phyloP scores from a whole-genome alignment of 1,140 invertebrate species.

The Neuroterus valhalla region DNA sequence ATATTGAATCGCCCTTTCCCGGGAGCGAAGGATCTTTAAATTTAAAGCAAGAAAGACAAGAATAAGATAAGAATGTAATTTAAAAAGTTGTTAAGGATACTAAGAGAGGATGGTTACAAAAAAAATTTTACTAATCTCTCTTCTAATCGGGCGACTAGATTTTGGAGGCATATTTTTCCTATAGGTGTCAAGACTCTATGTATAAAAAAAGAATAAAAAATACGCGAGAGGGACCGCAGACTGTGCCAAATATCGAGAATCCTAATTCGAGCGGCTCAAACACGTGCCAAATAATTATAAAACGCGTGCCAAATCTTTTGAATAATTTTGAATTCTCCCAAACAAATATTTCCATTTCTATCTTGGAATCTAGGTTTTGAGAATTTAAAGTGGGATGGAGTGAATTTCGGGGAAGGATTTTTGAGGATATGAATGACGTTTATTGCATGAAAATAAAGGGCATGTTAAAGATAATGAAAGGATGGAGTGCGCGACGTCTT shows the following conservation, averaged over 20 bases:
- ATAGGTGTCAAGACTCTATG: conserved; percentile 42
- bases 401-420: too few relatives aligned
- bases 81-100: conserved; percentile 34
- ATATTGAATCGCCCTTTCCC: conserved; percentile 64
- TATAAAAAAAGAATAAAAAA: conserved; percentile 2
- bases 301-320: conserved; percentile 66
- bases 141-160: conserved; percentile 56
- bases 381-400: background rate
- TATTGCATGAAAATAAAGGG: background rate
- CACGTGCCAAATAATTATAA: conserved; percentile 63
- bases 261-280: conserved; percentile 52
- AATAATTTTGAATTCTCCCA: conserved; percentile 36
- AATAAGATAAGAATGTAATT: conserved; percentile 34
- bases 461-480: background rate
- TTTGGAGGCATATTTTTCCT: conserved; percentile 66
- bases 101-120: background rate
- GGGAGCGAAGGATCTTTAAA: conserved; percentile 26
- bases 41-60: conserved; percentile 35
- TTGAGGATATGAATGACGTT: too few relatives aligned
- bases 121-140: conserved; percentile 21
- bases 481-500: conserved; percentile 27
- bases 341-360: background rate
- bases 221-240: conserved; percentile 28
- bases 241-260: conserved; percentile 43
- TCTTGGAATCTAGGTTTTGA: conserved; percentile 1